Evolutionary conservation across 1,140 invertebrate genomes (phyloP), one percentile per base, ranked within the genome.

Genomic region (Drosophila ironensis): DNA sequence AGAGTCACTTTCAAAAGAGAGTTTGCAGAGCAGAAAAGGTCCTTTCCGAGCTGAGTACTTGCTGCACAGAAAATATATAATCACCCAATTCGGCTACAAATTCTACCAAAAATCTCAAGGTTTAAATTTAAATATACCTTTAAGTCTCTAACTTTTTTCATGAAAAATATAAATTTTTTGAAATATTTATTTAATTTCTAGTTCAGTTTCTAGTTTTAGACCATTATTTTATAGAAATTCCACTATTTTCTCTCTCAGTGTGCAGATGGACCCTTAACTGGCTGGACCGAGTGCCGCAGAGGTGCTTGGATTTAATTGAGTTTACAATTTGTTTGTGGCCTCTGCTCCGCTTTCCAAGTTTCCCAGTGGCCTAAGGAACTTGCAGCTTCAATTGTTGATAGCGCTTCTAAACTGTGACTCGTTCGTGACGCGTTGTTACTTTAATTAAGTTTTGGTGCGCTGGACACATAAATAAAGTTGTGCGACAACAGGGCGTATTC

Each of bases 261-360:
- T 61, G 52, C 54, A 80, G 75, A 73, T 63, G 47, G 63, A 57
- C 54, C 37, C n/a, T n/a, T n/a, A 33, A 28, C 33, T 53, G 37
- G 40, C 47, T 24, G 37, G 44, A 17, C 37, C 4, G 16, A 45
- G 33, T 74, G 78, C 41, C 69, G 59, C 80, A 68, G 63, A 66
- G 80, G 59, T 71, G 74, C 80, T 87, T 84, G 73, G 71, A 75
- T 86, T 86, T 86, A 86, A 86, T 86, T 86, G 80, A 86, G 80
- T 86, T 86, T 80, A 70, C 81, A 86, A 86, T 86, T 86, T 74
- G 74, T 86, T 71, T 84, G 80, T 45, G 74, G 80, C 71, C 54
- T 52, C 40, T 27, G 38, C 24, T 48, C 20, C 16, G 41, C 45
- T 72, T 48, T 52, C 59, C 48, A 72, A 84, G 54, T 64, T 75